Evolutionary conservation across 2,888 invertebrate genomes (phyloP).

Genomic region (Aphidius colemani): DNA sequence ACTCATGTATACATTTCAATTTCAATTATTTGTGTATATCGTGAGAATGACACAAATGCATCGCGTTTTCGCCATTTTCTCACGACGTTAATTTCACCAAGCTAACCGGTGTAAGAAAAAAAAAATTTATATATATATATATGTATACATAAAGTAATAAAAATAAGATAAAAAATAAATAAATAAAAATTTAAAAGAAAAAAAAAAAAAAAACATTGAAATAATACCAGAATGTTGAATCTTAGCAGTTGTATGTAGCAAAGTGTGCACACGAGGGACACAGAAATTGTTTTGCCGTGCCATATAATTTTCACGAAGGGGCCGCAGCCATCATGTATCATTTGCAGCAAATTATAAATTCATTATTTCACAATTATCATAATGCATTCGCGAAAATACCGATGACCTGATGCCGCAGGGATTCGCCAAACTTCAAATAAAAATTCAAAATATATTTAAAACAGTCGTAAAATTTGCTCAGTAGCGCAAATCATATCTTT

Average conservation of each 20-base stretch:
- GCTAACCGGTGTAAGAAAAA: too few relatives aligned
- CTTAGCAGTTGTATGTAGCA: conserved; percentile 13
- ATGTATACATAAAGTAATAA: conserved; percentile 6
- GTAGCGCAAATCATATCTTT: neutral
- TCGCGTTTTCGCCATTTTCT: conserved; percentile 49
- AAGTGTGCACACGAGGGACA: conserved; percentile 35
- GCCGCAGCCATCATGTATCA: conserved; percentile 55
- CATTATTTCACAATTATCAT: conserved; percentile 59
- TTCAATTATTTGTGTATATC: too few relatives aligned
- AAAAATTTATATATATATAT: neutral
- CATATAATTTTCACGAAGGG: conserved; percentile 52
- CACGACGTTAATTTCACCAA: conserved; percentile 49
- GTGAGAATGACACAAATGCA: conserved; percentile 21
- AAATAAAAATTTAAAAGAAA: conserved; percentile 16
- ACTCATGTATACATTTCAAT: conserved; percentile 1
- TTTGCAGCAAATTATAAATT: conserved; percentile 58
- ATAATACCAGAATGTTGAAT: conserved; percentile 1
- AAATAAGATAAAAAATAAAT: conserved; percentile 19
- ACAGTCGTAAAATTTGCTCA: neutral
- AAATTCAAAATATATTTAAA: neutral
- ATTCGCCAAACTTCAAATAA: conserved; percentile 17
- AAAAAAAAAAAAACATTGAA: conserved; percentile 32
- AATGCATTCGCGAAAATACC: conserved; percentile 54
- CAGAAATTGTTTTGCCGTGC: conserved; percentile 51
- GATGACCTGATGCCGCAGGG: conserved; percentile 41